Evolutionary conservation across 2,888 invertebrate genomes (phyloP).

Genomic region (Apomyelois bistriatella): DNA sequence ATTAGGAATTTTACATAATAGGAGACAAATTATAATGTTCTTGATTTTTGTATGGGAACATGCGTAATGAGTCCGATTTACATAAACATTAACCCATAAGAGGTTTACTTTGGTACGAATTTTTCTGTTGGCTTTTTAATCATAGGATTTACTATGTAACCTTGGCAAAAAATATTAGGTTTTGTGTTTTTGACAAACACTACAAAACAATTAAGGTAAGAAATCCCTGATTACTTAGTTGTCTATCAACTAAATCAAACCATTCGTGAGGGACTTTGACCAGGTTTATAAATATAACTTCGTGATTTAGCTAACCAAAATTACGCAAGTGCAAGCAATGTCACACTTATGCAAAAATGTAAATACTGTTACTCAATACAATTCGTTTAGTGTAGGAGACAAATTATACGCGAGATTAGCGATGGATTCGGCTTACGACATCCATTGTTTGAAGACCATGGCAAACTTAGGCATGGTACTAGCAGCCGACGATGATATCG

Average conservation of each 20-base stretch:
- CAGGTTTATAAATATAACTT: background rate
- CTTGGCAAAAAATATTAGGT: too few species aligned
- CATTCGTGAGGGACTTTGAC: background rate
- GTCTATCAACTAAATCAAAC: too few species aligned
- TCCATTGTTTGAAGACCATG: slow-evolving; percentile 49
- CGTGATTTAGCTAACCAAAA: background rate
- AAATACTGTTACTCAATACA: slow-evolving; percentile 9
- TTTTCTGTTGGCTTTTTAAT: too few species aligned
- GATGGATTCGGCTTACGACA: slow-evolving; percentile 50
- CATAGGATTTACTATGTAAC: too few species aligned
- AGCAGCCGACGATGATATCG: background rate
- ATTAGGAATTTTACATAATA: too few species aligned
- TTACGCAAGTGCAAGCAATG: slow-evolving; percentile 6
- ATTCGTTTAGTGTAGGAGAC: slow-evolving; percentile 48
- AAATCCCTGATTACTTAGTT: too few species aligned
- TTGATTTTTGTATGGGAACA: slow-evolving; percentile 25
- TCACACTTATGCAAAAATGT: slow-evolving; percentile 14
- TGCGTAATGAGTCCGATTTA: slow-evolving; percentile 17
- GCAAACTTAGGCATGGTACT: background rate
- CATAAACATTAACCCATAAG: background rate
- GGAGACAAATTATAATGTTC: slow-evolving; percentile 57
- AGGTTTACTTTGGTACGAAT: background rate
- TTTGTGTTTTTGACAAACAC: too few species aligned
- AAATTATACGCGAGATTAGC: slow-evolving; percentile 56
- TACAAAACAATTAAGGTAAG: too few species aligned